Conservation (phyloP, 1,140 invertebrate genomes). For the Alviniconcha marisindica region DNA sequence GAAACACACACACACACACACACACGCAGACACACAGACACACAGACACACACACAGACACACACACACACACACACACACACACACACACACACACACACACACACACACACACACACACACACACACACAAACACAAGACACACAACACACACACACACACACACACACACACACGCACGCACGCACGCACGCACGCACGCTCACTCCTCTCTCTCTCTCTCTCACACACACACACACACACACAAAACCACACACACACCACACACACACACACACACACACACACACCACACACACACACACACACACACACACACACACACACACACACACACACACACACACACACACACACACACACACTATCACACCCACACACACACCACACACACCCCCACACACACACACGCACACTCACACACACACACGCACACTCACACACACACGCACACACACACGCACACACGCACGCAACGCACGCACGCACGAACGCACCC, state of each 20-base stretch:
- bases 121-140: not conserved
- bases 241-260: not conserved
- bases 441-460: no score
- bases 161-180: not conserved
- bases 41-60: no score
- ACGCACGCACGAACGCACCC: no score
- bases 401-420: no score
- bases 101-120: not conserved
- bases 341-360: no score
- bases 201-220: not conserved
- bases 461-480: no score
- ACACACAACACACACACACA: not conserved
- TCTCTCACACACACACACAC: not conserved
- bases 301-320: not conserved
- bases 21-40: no score
- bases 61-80: not conserved
- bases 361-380: no score
- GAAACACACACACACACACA: no score
- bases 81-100: not conserved
- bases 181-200: slow-evolving; percentile 4
- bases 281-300: slow-evolving; percentile 8
- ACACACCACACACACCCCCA: no score
- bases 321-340: slow-evolving; percentile 2
- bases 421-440: no score
- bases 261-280: not conserved